These are phyloP conservation scores for Papilio polyxenes DNA, from an alignment of 1,140 invertebrate genomes.

Conservation along the genomic window DNA sequence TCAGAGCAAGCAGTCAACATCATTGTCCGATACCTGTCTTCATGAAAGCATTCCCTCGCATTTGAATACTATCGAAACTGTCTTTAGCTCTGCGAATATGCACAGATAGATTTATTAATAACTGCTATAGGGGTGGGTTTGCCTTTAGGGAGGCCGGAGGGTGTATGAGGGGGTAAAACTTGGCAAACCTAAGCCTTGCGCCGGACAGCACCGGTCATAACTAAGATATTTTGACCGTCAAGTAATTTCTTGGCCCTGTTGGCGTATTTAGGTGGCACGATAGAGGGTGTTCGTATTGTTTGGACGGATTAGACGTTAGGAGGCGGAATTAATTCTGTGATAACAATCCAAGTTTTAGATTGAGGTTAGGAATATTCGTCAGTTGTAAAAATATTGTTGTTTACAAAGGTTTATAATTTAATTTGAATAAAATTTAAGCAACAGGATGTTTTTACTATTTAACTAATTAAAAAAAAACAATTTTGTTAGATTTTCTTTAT, in stretches of 20 bases:
- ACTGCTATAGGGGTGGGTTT: slow-evolving; percentile 51
- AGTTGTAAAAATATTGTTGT: slow-evolving; percentile 38
- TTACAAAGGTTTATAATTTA: slow-evolving; percentile 2
- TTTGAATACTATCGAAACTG: slow-evolving; percentile 65
- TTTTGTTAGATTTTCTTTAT: too few species aligned
- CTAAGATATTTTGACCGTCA: slow-evolving; percentile 80
- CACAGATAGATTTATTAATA: slow-evolving; percentile 81
- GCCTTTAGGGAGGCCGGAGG: slow-evolving; percentile 49
- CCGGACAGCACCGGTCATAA: slow-evolving; percentile 78
- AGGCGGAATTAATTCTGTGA: slow-evolving; percentile 60
- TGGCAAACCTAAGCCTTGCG: slow-evolving; percentile 76
- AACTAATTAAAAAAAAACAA: too few species aligned
- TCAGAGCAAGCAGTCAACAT: slow-evolving; percentile 32
- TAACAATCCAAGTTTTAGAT: slow-evolving; percentile 57
- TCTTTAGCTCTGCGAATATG: slow-evolving; percentile 74
- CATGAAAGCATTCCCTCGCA: slow-evolving; percentile 45
- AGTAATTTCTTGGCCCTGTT: slow-evolving; percentile 73
- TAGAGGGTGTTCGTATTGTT: slow-evolving; percentile 71
- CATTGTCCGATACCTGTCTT: slow-evolving; percentile 48
- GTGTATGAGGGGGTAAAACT: slow-evolving; percentile 56
- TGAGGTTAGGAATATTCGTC: slow-evolving; percentile 36
- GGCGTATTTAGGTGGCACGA: slow-evolving; percentile 60
- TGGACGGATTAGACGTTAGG: slow-evolving; percentile 56
- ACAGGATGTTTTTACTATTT: neutral
- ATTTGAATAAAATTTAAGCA: neutral